Evolutionary conservation across 2,888 invertebrate genomes (phyloP), one percentile per base, ranked within the genome.

Genomic region (Linnaemya vulpina): DNA sequence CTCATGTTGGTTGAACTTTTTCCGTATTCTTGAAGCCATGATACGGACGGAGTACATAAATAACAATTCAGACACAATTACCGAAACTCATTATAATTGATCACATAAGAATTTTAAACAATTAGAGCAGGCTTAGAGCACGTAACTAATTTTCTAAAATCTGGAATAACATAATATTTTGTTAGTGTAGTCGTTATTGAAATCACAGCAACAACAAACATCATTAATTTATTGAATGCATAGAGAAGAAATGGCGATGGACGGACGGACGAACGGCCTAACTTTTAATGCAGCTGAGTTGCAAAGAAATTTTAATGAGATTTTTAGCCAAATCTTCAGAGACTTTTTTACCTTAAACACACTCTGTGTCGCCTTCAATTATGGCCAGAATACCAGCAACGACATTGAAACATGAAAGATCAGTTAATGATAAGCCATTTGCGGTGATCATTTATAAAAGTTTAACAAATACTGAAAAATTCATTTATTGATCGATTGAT

Each of bases 361-460:
- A 75, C 58, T 30, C 17, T 35, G 15, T 63, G 58, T 51, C 30
- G 49, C 22, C 35, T 67, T 65, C 75, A 79, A 79, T 82, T 85
- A 85, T 85, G 82, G 82, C 22, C 71, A 82, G 38, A 68, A 70
- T 62, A 70, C 62, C 68, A 78, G 25, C 63, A 35, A 40, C 55
- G 49, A 74, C 80, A 82, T 82, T 82, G 76, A 76, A 65, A 82
- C 82, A 82, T 76, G 58, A 65, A 63, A 83, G 82, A 77, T 81
- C 67, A 77, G 75, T 82, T 82, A 85, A 79, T 79, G 85, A 78
- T 78, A 82, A 82, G 63, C 81, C 85, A 85, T 85, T 82, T 85
- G 78, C 60, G 82, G 85, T 70, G 82, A 65, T 85, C 68, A 78
- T 79, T 85, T 85, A 60, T 60, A 84, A 85, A 85, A 79, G 67